Percentiles rank a stretch among this genome's conserved stretches.
Conservation (phyloP, 2,888 invertebrate species). For the Drosophila cognata region DNA sequence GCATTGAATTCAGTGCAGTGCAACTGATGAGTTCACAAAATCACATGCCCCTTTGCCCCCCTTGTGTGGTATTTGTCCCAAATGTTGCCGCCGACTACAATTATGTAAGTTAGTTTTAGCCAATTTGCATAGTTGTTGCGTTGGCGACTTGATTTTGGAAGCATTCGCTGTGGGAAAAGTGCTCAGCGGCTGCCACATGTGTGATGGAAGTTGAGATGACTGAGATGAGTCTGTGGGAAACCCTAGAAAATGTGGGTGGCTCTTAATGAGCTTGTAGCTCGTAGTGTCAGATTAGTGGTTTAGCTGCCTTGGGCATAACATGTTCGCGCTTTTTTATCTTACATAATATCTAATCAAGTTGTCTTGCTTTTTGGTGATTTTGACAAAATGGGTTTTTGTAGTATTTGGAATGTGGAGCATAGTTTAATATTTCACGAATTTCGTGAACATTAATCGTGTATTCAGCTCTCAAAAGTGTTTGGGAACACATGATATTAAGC, state of each 20-base stretch:
- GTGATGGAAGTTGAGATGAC: constrained; percentile 26
- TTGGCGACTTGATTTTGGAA: constrained; percentile 65
- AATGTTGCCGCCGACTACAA: constrained; percentile 46
- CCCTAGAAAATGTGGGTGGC: constrained; percentile 71
- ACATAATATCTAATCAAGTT: background rate
- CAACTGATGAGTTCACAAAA: constrained; percentile 11
- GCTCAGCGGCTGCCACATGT: constrained; percentile 47
- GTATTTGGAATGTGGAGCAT: background rate
- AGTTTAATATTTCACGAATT: background rate
- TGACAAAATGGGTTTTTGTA: background rate
- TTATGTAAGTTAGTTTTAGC: constrained; percentile 60
- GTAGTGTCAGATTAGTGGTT: constrained; percentile 35
- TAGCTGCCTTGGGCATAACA: constrained; percentile 10
- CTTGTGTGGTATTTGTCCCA: constrained; percentile 18
- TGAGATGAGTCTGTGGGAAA: constrained; percentile 73
- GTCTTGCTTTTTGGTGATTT: background rate
- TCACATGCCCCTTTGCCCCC: background rate
- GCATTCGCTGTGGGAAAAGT: constrained; percentile 72
- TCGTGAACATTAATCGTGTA: background rate
- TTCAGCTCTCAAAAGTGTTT: background rate
- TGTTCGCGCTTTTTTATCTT: constrained; percentile 8
- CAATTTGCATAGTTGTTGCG: constrained; percentile 77
- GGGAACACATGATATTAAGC: fast-evolving
- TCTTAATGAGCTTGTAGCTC: constrained; percentile 71
- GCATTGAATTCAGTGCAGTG: background rate